Conservation (phyloP, 2,113 vertebrate genomes). For the Sturnus vulgaris region DNA sequence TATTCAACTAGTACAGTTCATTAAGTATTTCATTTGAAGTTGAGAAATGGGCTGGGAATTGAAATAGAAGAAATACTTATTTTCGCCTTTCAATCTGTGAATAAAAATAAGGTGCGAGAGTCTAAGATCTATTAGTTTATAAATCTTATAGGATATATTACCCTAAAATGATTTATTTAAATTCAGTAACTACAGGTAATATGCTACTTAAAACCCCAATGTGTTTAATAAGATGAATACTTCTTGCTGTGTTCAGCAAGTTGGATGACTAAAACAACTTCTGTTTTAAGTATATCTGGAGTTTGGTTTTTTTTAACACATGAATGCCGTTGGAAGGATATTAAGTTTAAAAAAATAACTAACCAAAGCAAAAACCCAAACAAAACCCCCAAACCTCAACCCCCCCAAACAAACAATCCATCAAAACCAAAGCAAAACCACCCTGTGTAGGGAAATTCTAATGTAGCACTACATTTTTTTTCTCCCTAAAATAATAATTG, state of each 20-base stretch:
- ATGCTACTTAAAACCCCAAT: not conserved
- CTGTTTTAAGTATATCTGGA: not conserved
- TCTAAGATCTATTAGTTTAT: conserved; percentile 47
- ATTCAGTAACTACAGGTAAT: conserved; percentile 33
- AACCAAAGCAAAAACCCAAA: not conserved
- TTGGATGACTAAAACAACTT: not conserved
- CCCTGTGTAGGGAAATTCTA: not conserved
- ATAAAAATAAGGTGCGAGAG: conserved; percentile 23
- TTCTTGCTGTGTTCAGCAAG: not conserved
- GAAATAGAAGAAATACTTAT: conserved; percentile 43
- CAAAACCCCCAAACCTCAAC: too few relatives aligned
- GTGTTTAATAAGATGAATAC: not conserved
- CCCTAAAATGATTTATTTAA: conserved; percentile 49
- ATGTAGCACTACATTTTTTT: not conserved
- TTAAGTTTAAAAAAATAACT: not conserved
- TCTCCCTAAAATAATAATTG: not conserved
- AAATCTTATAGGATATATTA: conserved; percentile 43
- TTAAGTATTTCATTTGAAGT: conserved; percentile 53
- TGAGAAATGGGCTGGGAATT: conserved; percentile 54
- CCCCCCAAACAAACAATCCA: not conserved
- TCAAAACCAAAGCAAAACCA: not conserved
- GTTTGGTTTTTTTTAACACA: not conserved
- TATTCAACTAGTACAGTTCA: conserved; percentile 35
- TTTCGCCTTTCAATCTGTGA: conserved; percentile 48
- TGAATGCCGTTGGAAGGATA: not conserved